phyloP scores from a whole-genome alignment of 2,888 invertebrate genomes.

The Stenodema calcarata region DNA sequence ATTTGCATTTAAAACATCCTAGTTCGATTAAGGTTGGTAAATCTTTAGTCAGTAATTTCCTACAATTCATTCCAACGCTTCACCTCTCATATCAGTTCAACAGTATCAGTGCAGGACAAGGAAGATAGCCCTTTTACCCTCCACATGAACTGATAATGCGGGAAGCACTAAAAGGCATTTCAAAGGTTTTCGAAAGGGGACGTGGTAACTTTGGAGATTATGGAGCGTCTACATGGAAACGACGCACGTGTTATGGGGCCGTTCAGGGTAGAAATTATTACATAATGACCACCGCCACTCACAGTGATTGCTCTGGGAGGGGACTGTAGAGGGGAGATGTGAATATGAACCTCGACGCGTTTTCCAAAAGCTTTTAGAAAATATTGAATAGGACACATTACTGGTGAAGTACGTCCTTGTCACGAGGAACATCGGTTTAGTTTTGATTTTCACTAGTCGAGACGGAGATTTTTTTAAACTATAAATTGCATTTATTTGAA shows the following conservation, averaged over 20 bases:
- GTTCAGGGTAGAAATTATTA: background rate
- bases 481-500: too few species aligned
- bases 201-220: background rate
- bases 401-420: too few species aligned
- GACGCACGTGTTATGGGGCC: background rate
- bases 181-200: background rate
- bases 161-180: background rate
- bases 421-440: too few species aligned
- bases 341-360: background rate
- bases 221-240: background rate
- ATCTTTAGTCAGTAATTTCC: too few species aligned
- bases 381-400: too few species aligned
- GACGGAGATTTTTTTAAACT: too few species aligned
- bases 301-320: background rate
- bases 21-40: too few species aligned
- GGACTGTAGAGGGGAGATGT: background rate
- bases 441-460: too few species aligned
- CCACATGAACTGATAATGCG: background rate
- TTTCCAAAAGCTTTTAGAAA: too few species aligned
- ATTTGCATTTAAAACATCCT: too few species aligned
- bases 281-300: background rate
- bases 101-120: background rate
- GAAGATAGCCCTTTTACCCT: background rate
- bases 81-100: too few species aligned
- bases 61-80: too few species aligned